Base-by-base conservation (phyloP, 1,140 invertebrate genomes). In the Megalonaias nervosa region DNA sequence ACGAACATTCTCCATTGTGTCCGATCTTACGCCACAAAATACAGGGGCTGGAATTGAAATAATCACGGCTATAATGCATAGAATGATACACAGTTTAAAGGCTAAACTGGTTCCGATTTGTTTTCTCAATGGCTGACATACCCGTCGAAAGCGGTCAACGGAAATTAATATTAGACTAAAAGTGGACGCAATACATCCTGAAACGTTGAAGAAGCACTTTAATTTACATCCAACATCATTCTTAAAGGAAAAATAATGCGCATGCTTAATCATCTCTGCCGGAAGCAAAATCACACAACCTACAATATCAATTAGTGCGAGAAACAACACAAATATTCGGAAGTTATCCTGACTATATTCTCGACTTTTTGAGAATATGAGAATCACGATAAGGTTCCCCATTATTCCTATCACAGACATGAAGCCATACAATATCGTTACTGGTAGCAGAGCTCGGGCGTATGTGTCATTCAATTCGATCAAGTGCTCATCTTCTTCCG, bases 201-300 rank as follows among this genome's bases (percentile, higher is more conserved):
- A 67, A 11, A 72, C 70, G 31, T 77, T 77, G 26, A 71, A 71
- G 70, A 77, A 77, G 61, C 75, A 77, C 55, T 77, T 77, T 6
- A 67, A 38, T 31, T 77, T 77, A 31, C 75, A 77, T 4, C 56
- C 67, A 12, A 38, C n/a, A 16, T 16, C 62, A 55, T 72, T 61
- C 15, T 58, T 62, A 56, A 77, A 77, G 16, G 61, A 56, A 66
- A 77, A 77, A 72, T 71, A 77, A 23, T 59, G 55, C 19, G 69
- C 56, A 26, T 71, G 68, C 60, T 77, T 71, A 14, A 77, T 59
- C 65, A 77, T 77, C 67, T 77, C 75, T 15, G 75, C 75, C 15
- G 75, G 75, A 14, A 77, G 67, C 15, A 77, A 56, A 6, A 70
- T 67, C 17, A 58, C 13, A 60, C 75, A 77, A n/a, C 62, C 72